Evolutionary conservation across 2,888 invertebrate genomes (phyloP), one percentile per base, ranked within the genome.

Genomic region (Terebella lapidaria): DNA sequence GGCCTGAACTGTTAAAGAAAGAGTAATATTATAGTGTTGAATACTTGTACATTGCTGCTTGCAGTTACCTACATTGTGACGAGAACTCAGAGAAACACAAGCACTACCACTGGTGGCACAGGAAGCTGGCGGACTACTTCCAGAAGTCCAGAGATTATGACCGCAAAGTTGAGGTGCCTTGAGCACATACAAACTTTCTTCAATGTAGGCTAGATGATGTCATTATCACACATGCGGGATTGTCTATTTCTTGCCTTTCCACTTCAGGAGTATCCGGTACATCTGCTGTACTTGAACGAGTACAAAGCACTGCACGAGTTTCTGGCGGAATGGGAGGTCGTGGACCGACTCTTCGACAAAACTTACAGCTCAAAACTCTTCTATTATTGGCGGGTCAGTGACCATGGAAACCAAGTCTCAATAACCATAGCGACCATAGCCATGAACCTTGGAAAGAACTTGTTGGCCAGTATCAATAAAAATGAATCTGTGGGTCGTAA

Each of bases 321-420:
- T 62, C 66, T 78, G 27, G 72, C 73, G 68, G 74, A 77, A 59
- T 78, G 78, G 78, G 58, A 69, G 15, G 68, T 77, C 42, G 76
- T 78, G 67, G 77, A 77, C 62, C 57, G 62, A 42, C 67, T 78
- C 15, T 76, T 75, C 66, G 70, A 74, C 60, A 76, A 77, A 58
- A 76, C 77, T 56, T 75, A 72, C 65, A 76, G 76, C 61, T 72
- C 75, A 20, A 71, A 71, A 56, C 64, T 78, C 5, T 69, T 75
- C 26, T 66, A 67, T 3, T 77, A 73, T 62, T 78, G 78, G 78
- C n/a, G n/a, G n/a, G n/a, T n/a, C n/a, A n/a, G n/a, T n/a, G n/a
- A n/a, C n/a, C n/a, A n/a, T n/a, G n/a, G n/a, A n/a, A n/a, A n/a
- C n/a, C n/a, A n/a, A n/a, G n/a, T n/a, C n/a, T n/a, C n/a, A n/a